A percentile compares a stretch with the other conserved stretches of the same genome.
phyloP scores from a whole-genome alignment of 2,797 vertebrate genomes.

The Argya squamiceps region DNA sequence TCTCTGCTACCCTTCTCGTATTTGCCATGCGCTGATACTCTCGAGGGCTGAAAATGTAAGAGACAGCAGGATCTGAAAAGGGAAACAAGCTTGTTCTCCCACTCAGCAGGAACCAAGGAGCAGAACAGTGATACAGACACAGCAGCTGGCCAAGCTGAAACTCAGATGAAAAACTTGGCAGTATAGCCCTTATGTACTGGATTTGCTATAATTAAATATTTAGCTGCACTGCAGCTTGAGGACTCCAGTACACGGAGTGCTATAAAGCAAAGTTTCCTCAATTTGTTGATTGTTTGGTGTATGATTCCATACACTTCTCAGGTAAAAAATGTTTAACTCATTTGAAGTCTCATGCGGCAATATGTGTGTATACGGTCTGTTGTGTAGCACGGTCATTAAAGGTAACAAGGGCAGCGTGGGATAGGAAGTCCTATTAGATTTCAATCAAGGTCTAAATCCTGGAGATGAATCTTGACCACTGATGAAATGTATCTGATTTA shows the following conservation, averaged over 20 bases:
- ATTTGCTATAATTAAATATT: slow-evolving; percentile 27
- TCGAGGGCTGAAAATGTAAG: neutral
- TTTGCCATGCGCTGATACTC: neutral
- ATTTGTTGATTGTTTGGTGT: neutral
- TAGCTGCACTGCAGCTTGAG: neutral
- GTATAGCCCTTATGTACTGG: neutral
- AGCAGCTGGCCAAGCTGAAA: neutral
- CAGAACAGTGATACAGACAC: neutral
- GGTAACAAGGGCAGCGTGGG: neutral
- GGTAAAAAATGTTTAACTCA: neutral
- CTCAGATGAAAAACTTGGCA: neutral
- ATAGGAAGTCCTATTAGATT: neutral
- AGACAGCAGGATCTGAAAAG: neutral
- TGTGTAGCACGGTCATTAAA: neutral
- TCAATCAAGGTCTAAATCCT: neutral
- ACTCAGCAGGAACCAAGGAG: neutral
- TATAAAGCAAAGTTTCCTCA: neutral
- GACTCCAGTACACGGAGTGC: neutral
- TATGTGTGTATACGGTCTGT: neutral
- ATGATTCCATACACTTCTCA: neutral
- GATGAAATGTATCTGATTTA: neutral
- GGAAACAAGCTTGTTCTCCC: neutral
- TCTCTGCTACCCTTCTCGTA: neutral
- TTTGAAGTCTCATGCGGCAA: neutral
- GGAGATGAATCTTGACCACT: neutral